Base-by-base conservation (phyloP, 2,113 vertebrate genomes). In the Malurus elegans region DNA sequence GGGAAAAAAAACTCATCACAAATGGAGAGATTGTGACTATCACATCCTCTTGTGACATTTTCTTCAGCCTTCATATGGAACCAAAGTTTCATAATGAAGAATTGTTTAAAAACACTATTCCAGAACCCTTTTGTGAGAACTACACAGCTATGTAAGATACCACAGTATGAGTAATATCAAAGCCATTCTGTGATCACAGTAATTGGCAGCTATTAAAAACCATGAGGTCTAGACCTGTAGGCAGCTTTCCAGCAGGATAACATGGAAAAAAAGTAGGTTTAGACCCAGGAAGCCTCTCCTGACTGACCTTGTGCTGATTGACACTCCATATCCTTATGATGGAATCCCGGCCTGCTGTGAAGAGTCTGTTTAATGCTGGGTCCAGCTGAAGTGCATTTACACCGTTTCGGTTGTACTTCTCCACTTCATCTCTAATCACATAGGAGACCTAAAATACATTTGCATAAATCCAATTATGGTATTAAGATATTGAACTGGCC, bases 291-390 rank as follows among this genome's bases (percentile, higher is more conserved):
- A 91, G 25, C 19, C 18, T 62, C 18, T 62, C 32, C 14, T 10
- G 38, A 36, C 50, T 96, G 97, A 99, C 99, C 98, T 99, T 99
- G 98, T 99, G 99, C 97, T 99, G 99, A 96, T 98, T 99, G 97
- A 99, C 98, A 32, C 99, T 99, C 99, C 99, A 99, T 99, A 99
- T 99, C 91, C 99, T 98, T 94, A 99, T 99, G 96, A 99, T 99
- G 7, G 99, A 99, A 97, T 99, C 99, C 31, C 99, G 97, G 3
- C 99, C 99, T 6, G 99, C 99, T 0, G 99, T 99, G 97, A 99
- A 99, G 79, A 99, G 99, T 66, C 99, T 98, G 75, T 99, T 99
- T 13, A 99, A 84, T 1, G 99, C 98, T 34, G 99, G 99, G 95
- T 99, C 99, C 53, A 99, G 98, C 96, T 99, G 99, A 85, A 99